Percentiles rank a stretch among this genome's conserved stretches.
Evolutionary conservation across 2,113 vertebrate species (phyloP).

Genomic region (Phylloscopus trochiloides): DNA sequence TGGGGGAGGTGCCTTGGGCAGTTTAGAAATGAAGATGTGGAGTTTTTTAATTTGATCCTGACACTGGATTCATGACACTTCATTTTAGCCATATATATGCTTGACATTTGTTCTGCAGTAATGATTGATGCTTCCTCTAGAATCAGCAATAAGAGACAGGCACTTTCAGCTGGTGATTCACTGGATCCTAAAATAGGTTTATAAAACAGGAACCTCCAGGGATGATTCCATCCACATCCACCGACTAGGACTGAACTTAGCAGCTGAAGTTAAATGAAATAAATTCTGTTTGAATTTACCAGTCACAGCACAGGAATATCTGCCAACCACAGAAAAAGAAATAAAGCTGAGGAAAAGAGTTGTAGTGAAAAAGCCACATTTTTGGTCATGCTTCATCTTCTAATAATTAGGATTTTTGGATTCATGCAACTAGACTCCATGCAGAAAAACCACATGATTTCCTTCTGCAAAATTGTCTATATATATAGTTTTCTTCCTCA

Average conservation of each 20-base stretch:
- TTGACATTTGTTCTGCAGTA: conserved; percentile 3
- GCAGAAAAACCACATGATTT: neutral
- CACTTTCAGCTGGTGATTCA: conserved; percentile 55
- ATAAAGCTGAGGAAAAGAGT: neutral
- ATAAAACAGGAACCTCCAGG: conserved; percentile 51
- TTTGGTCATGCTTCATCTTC: neutral
- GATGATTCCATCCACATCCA: conserved; percentile 36
- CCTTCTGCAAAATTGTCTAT: neutral
- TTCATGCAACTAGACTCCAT: neutral
- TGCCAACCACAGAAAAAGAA: neutral
- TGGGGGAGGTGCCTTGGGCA: neutral
- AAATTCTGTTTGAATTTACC: neutral
- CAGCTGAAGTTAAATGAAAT: neutral
- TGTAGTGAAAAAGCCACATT: neutral
- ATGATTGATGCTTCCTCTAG: conserved; percentile 39
- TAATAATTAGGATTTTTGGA: neutral
- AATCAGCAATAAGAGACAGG: conserved; percentile 16
- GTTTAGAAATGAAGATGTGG: neutral
- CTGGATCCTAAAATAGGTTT: conserved; percentile 49
- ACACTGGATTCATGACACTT: neutral
- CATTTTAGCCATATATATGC: neutral
- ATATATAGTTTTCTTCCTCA: neutral
- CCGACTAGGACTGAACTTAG: neutral
- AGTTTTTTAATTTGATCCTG: neutral
- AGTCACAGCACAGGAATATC: neutral